phyloP scores from a whole-genome alignment of 2,888 invertebrate genomes.

The Podabrus alpinus region DNA sequence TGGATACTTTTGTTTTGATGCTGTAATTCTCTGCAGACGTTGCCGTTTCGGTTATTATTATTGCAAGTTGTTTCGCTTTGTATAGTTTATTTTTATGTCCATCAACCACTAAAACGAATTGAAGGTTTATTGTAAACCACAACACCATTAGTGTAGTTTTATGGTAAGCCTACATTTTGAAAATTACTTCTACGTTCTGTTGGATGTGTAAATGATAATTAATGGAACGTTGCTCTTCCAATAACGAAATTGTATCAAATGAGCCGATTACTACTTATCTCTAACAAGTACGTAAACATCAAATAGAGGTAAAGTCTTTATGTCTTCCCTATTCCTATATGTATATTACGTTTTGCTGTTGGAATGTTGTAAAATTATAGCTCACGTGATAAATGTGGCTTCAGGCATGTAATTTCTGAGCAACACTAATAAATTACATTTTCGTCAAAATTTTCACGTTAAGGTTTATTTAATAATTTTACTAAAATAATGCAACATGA shows the following conservation, averaged over 20 bases:
- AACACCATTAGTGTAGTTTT: not conserved
- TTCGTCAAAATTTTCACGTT: not conserved
- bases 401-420: not conserved
- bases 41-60: not conserved
- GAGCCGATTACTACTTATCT: not conserved
- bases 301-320: not conserved
- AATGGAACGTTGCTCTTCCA: not conserved
- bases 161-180: not conserved
- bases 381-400: not conserved
- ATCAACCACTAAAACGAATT: not conserved
- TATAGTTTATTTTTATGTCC: not conserved
- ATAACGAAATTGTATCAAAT: not conserved
- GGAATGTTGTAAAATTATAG: slow-evolving; percentile 1
- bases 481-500: not conserved
- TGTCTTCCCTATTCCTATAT: not conserved
- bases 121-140: not conserved
- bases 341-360: not conserved
- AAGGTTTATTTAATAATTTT: not conserved
- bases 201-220: not conserved
- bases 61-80: not conserved
- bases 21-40: not conserved
- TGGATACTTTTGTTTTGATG: not conserved
- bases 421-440: slow-evolving; percentile 1
- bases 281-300: not conserved
- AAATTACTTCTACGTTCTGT: not conserved